Base-by-base conservation (phyloP, 2,797 vertebrate species). In the Chelon labrosus region DNA sequence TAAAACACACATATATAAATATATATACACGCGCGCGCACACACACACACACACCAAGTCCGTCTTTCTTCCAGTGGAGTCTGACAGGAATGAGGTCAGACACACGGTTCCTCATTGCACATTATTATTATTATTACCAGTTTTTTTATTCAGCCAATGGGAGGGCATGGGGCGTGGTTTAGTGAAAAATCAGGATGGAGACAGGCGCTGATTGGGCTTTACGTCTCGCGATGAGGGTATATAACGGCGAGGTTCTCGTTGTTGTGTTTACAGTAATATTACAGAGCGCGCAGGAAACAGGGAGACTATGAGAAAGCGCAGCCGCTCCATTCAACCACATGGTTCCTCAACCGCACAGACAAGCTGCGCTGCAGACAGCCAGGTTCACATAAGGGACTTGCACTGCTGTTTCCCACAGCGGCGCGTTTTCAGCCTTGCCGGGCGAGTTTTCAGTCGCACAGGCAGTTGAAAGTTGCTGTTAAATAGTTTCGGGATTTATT, bases 51-150 rank as follows among this genome's bases (percentile, higher is more conserved):
- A 75, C 60, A 58, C 59, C 51, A 82, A 95, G 94, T 96, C 96
- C 94, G 92, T 94, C 94, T 95, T 94, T 95, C 95, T 95, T 95
- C 69, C 86, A 95, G 94, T 78, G 80, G 72, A 89, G 87, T 91
- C 91, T 91, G 89, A 96, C 95, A 96, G 95, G 96, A 98, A 99
- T 98, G 97, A 98, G 97, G 97, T 99, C 97, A 99, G 97, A 96
- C 95, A 94, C 94, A 95, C 94, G 94, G 96, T 96, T 97, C 95
- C 96, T 97, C 96, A 97, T 97, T 97, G 97, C 97, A 97, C 96
- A 96, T 96, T 95, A 95, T 95, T 94, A 95, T 96, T 96, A 96
- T 97, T 96, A 96, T 97, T 97, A 95, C 96, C 95, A 93, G 80
- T 93, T 91, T 84, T 92, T 91, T 92, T 94, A 92, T 92, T 94